Evolutionary conservation across 2,797 vertebrate species (phyloP), one percentile per base, ranked within the genome.

Genomic region (Phrynocephalus forsythii): DNA sequence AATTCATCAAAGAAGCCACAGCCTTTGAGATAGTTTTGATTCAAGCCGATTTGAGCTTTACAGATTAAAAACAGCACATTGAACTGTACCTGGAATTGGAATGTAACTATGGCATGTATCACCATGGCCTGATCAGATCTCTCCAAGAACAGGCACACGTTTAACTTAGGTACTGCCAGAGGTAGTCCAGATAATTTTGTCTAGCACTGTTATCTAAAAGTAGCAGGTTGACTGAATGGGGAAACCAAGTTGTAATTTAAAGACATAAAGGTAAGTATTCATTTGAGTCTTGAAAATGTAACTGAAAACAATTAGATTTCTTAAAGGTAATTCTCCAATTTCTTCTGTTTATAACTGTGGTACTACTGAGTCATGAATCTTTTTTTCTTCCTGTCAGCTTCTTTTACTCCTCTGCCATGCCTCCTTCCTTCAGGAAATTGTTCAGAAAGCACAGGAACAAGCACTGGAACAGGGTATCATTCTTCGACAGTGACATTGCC

Each of bases 401-500:
- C 11, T 33, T 76, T 66, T 38, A n/a, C 3, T 76, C 16, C 16
- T 50, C 66, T 67, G 28, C 84, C 20, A 52, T 52, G 7, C 30
- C 48, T 69, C 24, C 48, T 52, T 38, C 50, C 10, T 28, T 4
- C 13, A 20, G 3, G 9, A 33, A 20, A 6, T 38, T 68, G 30
- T 80, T 33, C 63, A 26, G 11, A 3, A 26, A 63, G 5, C 80
- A 68, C 11, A 28, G 11, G 10, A 6, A 69, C 56, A 38, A 33
- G 6, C 30, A 50, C 24, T 26, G 11, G 76, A 44, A 52, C 22
- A 79, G 69, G 66, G 48, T n/a, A 85, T 2, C 5, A 83, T 85
- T 90, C 91, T 73, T 89, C 72, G 89, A 80, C 56, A 90, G 56
- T 33, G n/a, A 33, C 15, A 68, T n/a, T 26, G n/a, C 28, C 66